A percentile compares a stretch with the other conserved stretches of the same genome.
Conservation (phyloP, 30 jellyfish, hydroid and myxozoan genomes). For the Aurelia aurita complex sp. Pacific region DNA sequence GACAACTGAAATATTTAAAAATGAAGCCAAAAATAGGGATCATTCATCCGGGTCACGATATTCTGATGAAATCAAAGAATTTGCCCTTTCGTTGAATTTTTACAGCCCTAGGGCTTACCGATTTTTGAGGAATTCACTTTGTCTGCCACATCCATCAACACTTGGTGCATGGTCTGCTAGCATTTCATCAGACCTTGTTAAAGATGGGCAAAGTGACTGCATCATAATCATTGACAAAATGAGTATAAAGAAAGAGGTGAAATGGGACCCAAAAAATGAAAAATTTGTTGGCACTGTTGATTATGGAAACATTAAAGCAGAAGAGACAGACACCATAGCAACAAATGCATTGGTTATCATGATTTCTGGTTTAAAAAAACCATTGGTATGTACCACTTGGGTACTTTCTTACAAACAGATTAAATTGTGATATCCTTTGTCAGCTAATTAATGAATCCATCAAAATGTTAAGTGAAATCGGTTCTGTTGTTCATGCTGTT, state of each 20-base stretch:
- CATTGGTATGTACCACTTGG: conserved; percentile 26
- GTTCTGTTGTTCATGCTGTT: conserved; percentile 32
- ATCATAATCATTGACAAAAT: conserved; percentile 20
- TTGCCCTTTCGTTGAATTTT: conserved; percentile 37
- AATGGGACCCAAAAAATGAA: conserved; percentile 22
- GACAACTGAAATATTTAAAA: background rate
- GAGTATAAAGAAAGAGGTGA: conserved; percentile 11
- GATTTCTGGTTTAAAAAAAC: conserved; percentile 8
- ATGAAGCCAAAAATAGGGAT: background rate
- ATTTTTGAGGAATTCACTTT: conserved; percentile 5
- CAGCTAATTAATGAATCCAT: conserved; percentile 21
- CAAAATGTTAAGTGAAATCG: conserved; percentile 18
- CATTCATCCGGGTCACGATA: background rate
- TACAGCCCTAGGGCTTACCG: conserved; percentile 39
- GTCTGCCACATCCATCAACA: conserved; percentile 41
- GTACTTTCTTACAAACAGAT: conserved; percentile 16
- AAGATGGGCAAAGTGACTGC: conserved; percentile 25
- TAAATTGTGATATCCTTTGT: background rate
- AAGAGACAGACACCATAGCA: conserved; percentile 19
- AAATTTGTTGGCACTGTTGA: conserved; percentile 54
- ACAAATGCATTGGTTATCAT: conserved; percentile 32
- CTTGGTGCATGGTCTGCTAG: conserved; percentile 22
- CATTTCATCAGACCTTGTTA: background rate
- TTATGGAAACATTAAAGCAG: conserved; percentile 34
- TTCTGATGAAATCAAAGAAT: conserved; percentile 16